Base-by-base conservation (phyloP, 2,888 invertebrate species). In the Dione vanillae region DNA sequence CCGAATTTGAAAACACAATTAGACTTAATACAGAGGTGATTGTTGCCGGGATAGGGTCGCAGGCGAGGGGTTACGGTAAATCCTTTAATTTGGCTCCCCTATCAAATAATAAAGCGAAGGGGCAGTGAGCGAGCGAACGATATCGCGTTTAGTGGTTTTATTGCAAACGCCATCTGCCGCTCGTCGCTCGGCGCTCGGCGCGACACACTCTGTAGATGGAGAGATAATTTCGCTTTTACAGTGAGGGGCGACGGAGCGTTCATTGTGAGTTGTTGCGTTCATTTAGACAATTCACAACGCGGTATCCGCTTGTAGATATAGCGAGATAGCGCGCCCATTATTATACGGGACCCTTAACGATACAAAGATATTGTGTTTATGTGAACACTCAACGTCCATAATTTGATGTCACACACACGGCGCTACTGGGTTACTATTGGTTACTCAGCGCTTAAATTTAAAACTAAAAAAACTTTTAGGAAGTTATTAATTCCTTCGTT, bases 21-120 rank as follows among this genome's bases (percentile, higher is more conserved):
- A 93, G 92, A 92, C 90, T 92, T 93, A 93, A 93, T 93, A 93
- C 92, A 92, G 92, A 92, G 93, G 93, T 93, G 93, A 93, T 93
- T 91, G 93, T 91, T 87, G 89, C 88, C 88, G 83, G 83, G 88
- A 85, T 89, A 89, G 92, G 93, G 92, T 90, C 89, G 86, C 81
- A 75, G 51, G 78, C 86, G 89, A 90, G 91, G 91, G 91, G 90
- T 89, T 89, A 89, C 85, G 84, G 87, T 85, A 91, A 93, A 93
- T 93, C 93, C 93, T 93, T 93, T 93, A 93, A 93, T 93, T 93
- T 93, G 92, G 90, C 90, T 92, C 92, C 90, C 90, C 93, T 91
- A 92, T 92, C 92, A 91, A 93, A 93, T 91, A 92, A 92, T 92
- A 92, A 90, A 91, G 91, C 87, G 82, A 86, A 88, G 90, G 91